Evolutionary conservation across 1,140 invertebrate genomes (phyloP).

Genomic region (Nasonia longicornis): DNA sequence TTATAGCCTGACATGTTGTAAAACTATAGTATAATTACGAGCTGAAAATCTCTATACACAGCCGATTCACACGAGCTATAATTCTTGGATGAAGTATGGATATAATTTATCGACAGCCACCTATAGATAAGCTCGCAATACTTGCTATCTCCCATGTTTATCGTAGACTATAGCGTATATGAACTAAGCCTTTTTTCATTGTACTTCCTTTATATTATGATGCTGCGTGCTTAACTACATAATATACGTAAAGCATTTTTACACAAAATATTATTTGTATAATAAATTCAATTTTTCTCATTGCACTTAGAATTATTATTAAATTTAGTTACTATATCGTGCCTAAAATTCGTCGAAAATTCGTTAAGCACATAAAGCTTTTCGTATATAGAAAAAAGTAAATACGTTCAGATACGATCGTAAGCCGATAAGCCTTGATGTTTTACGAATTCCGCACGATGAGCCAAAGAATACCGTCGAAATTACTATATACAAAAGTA

Average conservation of each 20-base stretch:
- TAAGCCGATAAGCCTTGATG: background rate
- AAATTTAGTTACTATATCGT: no score
- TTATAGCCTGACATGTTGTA: background rate
- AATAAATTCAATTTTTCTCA: no score
- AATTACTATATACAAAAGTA: background rate
- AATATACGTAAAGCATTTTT: no score
- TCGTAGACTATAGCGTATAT: constrained; percentile 6
- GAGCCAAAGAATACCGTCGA: no score
- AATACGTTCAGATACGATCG: background rate
- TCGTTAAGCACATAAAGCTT: no score
- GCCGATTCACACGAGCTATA: background rate
- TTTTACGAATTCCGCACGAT: background rate
- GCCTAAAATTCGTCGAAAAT: no score
- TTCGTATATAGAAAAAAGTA: no score
- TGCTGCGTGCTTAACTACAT: background rate
- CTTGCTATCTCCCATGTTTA: constrained; percentile 1
- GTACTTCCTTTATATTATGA: background rate
- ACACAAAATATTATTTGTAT: background rate
- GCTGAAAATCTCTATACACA: background rate
- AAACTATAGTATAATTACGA: background rate
- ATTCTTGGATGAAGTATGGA: background rate
- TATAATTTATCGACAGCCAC: constrained; percentile 7
- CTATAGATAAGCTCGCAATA: constrained; percentile 1
- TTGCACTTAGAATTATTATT: no score
- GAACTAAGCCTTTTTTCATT: background rate